phyloP scores from a whole-genome alignment of 1,140 invertebrate genomes.

The Holotrichia oblita region DNA sequence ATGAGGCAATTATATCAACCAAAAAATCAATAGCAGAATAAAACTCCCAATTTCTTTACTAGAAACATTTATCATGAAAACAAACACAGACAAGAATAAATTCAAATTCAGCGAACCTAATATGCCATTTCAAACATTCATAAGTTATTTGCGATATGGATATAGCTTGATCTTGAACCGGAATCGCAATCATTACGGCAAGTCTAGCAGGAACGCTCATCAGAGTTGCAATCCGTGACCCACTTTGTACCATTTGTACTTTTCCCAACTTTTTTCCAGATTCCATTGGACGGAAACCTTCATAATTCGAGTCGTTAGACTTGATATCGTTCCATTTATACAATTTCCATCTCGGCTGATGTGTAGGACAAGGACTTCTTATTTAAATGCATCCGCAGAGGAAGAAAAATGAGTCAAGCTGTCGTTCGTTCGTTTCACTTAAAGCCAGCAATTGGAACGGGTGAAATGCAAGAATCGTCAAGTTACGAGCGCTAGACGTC shows the following conservation, averaged over 20 bases:
- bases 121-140: not conserved
- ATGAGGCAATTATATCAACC: too few species aligned
- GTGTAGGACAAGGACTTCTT: not conserved
- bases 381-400: not conserved
- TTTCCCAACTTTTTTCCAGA: not conserved
- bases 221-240: slow-evolving; percentile 15
- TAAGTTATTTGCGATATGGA: not conserved
- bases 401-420: slow-evolving; percentile 9
- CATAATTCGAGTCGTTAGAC: slow-evolving; percentile 19
- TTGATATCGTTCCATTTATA: slow-evolving; percentile 17
- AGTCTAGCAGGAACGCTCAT: not conserved
- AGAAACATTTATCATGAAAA: too few species aligned
- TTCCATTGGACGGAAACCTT: not conserved
- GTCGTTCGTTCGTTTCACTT: not conserved
- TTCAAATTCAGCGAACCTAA: too few species aligned
- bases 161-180: not conserved
- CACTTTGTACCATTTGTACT: not conserved
- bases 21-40: too few species aligned
- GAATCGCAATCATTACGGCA: not conserved
- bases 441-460: not conserved
- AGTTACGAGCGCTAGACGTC: too few species aligned
- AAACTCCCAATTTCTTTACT: too few species aligned
- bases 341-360: not conserved
- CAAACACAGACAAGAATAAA: too few species aligned
- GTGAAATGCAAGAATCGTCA: too few species aligned